phyloP scores from a whole-genome alignment of 2,797 vertebrate genomes.

The Gambusia yucatana region DNA sequence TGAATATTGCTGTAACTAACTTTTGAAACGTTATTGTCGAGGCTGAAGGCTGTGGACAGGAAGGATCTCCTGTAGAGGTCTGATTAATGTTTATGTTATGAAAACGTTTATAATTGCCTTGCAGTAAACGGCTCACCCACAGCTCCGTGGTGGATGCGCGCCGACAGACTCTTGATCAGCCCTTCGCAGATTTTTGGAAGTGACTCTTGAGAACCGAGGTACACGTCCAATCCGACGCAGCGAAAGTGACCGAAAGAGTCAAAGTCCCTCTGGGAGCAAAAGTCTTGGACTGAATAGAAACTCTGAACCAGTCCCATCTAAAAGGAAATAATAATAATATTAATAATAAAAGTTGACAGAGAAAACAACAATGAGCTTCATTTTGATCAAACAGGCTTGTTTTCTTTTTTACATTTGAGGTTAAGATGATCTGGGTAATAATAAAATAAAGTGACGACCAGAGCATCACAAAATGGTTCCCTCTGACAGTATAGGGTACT shows the following conservation, averaged over 20 bases:
- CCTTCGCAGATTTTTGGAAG: constrained; percentile 76
- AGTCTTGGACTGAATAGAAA: constrained; percentile 77
- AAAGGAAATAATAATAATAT: background rate
- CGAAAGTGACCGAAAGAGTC: constrained; percentile 80
- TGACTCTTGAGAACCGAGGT: constrained; percentile 65
- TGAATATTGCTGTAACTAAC: background rate
- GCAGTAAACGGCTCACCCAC: constrained; percentile 74
- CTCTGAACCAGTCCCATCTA: constrained; percentile 89
- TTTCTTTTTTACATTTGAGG: background rate
- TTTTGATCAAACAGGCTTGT: background rate
- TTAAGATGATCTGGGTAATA: background rate
- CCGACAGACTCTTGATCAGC: constrained; percentile 85
- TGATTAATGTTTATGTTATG: background rate
- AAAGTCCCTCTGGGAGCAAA: constrained; percentile 80
- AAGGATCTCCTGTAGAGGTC: background rate
- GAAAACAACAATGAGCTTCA: background rate
- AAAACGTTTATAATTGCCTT: background rate
- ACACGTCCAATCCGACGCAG: constrained; percentile 81
- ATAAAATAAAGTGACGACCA: background rate
- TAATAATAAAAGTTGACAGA: background rate
- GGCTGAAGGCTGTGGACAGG: background rate
- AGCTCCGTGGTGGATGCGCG: constrained; percentile 84
- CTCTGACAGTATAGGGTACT: background rate
- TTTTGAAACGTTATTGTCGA: background rate
- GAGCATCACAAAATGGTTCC: no score